Evolutionary conservation across 2,113 vertebrate species (phyloP), one percentile per base, ranked within the genome.

Genomic region (Paracanthobrama guichenoti): DNA sequence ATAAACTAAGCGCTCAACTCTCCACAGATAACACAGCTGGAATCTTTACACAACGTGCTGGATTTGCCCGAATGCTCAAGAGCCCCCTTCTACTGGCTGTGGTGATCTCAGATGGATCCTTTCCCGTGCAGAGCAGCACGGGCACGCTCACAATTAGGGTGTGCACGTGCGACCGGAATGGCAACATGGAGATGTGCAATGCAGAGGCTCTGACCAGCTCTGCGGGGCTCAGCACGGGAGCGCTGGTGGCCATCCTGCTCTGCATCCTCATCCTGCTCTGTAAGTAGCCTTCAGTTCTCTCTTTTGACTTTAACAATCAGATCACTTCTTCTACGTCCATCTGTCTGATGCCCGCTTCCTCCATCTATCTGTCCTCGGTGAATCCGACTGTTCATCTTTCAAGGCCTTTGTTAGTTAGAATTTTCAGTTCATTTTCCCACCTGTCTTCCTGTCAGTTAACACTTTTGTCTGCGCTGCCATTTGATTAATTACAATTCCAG

Each of bases 121-220:
- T 95, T 88, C 98, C 97, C 55, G 93, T 96, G 88, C 97, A 97
- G 92, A 99, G 96, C 93, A 98, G 97, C 92, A 99, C 98, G 0
- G 96, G 96, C 87, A 99, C 97, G 0, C 96, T 99, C 86, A 96
- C 96, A 3, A 95, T 99, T 89, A 93, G 95, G 50, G 97, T 99
- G 72, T 99, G 98, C 79, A 95, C 96, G 81, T 99, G 98, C 75
- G 96, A 97, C 93, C 93, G 91, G 3, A 90, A 96, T 1, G 96
- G 96, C 83, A 97, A 97, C 90, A 96, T 97, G 95, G 94, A 96
- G 85, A 93, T 96, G 84, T 99, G 98, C 83, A 96, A 95, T 0
- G 93, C 95, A 0, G 96, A 98, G 92, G 96, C 96, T 11, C 93
- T 96, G 90, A 93, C 95, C 89, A 96, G 96, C 85, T 92, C 96